A percentile compares a stretch with the other conserved stretches of the same genome.
phyloP scores from a whole-genome alignment of 2,888 invertebrate genomes.

The Drosophila quasianomalipes region DNA sequence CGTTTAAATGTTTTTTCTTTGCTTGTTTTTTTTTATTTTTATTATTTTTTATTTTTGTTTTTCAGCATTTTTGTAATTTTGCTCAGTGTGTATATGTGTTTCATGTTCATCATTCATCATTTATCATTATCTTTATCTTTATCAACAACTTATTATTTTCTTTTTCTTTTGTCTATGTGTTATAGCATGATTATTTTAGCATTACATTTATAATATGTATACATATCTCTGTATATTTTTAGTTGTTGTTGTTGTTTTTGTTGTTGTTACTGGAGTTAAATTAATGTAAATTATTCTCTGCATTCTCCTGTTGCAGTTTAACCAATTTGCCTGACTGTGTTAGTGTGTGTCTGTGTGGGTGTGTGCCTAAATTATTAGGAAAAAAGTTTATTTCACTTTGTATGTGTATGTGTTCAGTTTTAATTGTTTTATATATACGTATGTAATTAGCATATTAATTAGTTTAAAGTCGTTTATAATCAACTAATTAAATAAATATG shows the following conservation, averaged over 20 bases:
- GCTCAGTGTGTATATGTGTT: constrained; percentile 49
- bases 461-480: constrained; percentile 66
- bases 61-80: constrained; percentile 70
- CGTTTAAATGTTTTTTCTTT: constrained; percentile 50
- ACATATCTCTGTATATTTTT: constrained; percentile 37
- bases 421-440: constrained; percentile 57
- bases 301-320: constrained; percentile 16
- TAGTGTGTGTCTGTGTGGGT: constrained; percentile 34
- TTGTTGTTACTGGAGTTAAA: constrained; percentile 31
- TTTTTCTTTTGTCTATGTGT: constrained; percentile 33
- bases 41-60: constrained; percentile 63
- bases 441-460: constrained; percentile 73
- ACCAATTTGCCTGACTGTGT: constrained; percentile 2
- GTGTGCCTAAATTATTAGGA: constrained; percentile 72
- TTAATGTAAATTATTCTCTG: constrained; percentile 34
- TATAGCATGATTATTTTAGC: constrained; percentile 44
- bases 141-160: constrained; percentile 43
- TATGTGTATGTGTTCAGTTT: constrained; percentile 36
- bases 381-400: constrained; percentile 48
- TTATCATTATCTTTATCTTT: constrained; percentile 40
- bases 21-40: constrained; percentile 56
- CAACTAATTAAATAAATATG: constrained; percentile 77
- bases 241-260: constrained; percentile 11
- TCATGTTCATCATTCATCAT: constrained; percentile 21
- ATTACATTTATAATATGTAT: constrained; percentile 49